Conservation (phyloP, 2,113 vertebrate genomes). For the Aleadryas rufinucha region DNA sequence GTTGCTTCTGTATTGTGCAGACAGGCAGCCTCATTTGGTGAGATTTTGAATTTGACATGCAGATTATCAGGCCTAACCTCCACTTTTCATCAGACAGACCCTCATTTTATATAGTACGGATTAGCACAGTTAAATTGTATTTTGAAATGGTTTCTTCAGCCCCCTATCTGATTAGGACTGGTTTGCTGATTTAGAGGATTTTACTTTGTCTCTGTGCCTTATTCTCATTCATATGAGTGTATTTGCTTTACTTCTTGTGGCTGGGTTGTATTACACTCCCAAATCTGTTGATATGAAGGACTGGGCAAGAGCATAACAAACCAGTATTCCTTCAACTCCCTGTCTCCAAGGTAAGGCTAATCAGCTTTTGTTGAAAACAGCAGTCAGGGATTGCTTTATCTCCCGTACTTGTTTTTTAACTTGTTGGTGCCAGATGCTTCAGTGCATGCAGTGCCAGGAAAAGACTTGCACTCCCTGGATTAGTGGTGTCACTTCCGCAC, state of each 20-base stretch:
- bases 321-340: background rate
- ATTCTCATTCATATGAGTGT: background rate
- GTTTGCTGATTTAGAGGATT: background rate
- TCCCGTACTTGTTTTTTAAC: background rate
- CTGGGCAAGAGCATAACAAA: background rate
- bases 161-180: background rate
- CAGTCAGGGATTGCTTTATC: background rate
- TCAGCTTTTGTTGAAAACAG: background rate
- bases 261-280: background rate
- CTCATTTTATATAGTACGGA: background rate
- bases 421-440: background rate
- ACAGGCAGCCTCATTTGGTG: background rate
- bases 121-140: conserved; percentile 1
- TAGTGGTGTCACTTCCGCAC: background rate
- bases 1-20: background rate
- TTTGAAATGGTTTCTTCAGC: background rate
- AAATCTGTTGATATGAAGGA: background rate
- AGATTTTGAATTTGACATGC: conserved; percentile 19
- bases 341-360: conserved; percentile 20
- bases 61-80: conserved; percentile 32
- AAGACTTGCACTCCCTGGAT: background rate
- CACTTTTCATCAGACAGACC: background rate
- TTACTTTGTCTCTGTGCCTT: background rate
- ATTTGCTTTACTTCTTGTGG: background rate
- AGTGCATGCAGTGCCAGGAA: background rate